Base-by-base conservation (phyloP, 2,888 invertebrate genomes). In the Platypus cylindrus region DNA sequence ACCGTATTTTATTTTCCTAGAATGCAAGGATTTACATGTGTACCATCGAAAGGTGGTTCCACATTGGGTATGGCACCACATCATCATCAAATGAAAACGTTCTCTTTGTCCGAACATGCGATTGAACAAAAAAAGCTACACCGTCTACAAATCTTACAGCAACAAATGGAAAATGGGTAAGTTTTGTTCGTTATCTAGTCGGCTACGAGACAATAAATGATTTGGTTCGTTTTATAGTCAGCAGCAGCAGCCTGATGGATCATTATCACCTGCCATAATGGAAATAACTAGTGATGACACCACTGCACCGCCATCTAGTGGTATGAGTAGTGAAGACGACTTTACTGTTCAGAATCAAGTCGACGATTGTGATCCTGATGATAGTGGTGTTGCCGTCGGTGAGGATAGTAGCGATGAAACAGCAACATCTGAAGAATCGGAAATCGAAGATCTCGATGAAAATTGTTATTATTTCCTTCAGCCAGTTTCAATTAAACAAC, bases 1-100 rank as follows among this genome's bases (percentile, higher is more conserved):
- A 89, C 89, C 13, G 91, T 95, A 7, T 95, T 76, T 63, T 95
- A 94, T 64, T 95, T 97, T 64, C 87, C 89, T 2, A 70, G 95
- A 53, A 75, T 87, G 34, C 89, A 90, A 67, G 90, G 89, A 17
- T 87, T 89, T 62, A 80, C 84, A 22, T 89, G 90, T 64, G 86
- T 90, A 42, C 90, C 90, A 30, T 89, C 89, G 8, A 80, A 84
- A 64, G 86, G 86, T 36, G 82, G 82, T 3, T 81, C 80, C n/a
- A 94, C 94, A 2, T 68, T 95, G 45, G 94, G 95, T 15, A 95
- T 95, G 94, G 79, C 76, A 43, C 71, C 79, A 44, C 69, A 70
- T 43, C 79, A 80, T 60, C 47, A 75, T 49, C 73, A 77, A 56
- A 69, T 76, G 52, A 74, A 77, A 52, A 77, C 78, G 36, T 90